Evolutionary conservation across 2,797 vertebrate genomes (phyloP), one percentile per base, ranked within the genome.

Genomic region (Arrhamphus sclerolepis): DNA sequence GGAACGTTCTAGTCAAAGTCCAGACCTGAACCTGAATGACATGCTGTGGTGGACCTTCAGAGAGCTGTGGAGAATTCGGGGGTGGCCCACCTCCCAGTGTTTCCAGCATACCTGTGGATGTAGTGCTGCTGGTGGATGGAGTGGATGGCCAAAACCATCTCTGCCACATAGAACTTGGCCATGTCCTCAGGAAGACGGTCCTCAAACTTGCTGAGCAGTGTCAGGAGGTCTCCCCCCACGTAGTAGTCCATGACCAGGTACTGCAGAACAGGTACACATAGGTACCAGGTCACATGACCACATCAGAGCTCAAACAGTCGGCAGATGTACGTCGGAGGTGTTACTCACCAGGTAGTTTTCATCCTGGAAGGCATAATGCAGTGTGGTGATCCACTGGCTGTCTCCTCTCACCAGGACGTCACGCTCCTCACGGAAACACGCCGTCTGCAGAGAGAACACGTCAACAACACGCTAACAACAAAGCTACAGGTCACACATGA

Each of bases 201-300:
- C 85, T 98, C 97, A 63, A 98, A 99, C 79, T 98, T 99, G 87
- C 96, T 98, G 86, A 99, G 97, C 79, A 99, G 92, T 0, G 97
- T 99, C 87, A 99, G 85, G 68, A 99, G 89, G 85, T 99, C 97
- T 0, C 97, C 97, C 2, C 97, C 97, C 65, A 98, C 97, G 0
- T 99, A 99, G 93, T 99, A 99, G 79, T 99, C 97, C 97, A 99
- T 98, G 67, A 99, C 97, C 71, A 99, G 74, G 62, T 90, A 89
- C 87, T 88, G 62, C n/a, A 68, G 43, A 1, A 46, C 19, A 14
- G 20, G 19, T 13, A 21, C 18, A 13, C 18, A 46, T 7, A 44
- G 2, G 34, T 34, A 38, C 3, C 34, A 38, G 11, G 13, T 38
- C 34, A 38, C 34, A 9, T 11, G 31, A 34, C 29, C n/a, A 17